A percentile compares a stretch with the other conserved stretches of the same genome.
phyloP scores from a whole-genome alignment of 92 coral and sea anemone genomes.

The Ricordea florida region DNA sequence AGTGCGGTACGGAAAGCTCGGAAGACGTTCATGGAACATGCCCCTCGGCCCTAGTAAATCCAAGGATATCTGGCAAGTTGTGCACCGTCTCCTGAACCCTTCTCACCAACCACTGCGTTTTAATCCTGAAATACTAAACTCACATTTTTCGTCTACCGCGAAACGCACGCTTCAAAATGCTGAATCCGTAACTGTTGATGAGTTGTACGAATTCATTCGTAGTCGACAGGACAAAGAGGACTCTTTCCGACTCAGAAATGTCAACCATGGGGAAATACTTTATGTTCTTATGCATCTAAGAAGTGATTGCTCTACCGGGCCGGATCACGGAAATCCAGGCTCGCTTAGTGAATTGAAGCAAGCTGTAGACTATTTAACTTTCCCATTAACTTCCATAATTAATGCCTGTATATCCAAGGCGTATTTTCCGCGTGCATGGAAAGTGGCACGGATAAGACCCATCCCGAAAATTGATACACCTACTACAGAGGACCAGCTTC shows the following conservation, averaged over 20 bases:
- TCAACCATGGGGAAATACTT: constrained; percentile 20
- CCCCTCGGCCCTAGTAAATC: constrained; percentile 42
- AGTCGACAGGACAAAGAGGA: constrained; percentile 1
- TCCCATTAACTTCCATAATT: no score
- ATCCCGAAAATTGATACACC: constrained; percentile 17
- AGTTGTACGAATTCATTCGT: background rate
- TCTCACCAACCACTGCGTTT: constrained; percentile 35
- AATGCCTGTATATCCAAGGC: no score
- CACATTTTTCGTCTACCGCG: constrained; percentile 36
- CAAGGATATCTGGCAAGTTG: constrained; percentile 36
- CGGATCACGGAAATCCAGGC: no score
- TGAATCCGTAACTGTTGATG: background rate
- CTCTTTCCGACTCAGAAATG: background rate
- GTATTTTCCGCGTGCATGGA: no score
- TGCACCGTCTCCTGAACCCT: constrained; percentile 37
- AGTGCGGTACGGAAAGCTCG: constrained; percentile 32
- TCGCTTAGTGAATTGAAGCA: no score
- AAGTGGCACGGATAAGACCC: no score
- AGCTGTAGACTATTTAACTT: no score
- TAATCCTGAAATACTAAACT: constrained; percentile 30
- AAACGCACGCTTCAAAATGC: constrained; percentile 26
- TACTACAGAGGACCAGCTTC: background rate
- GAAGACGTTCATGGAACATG: constrained; percentile 32
- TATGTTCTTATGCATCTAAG: constrained; percentile 4
- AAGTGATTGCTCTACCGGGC: constrained; percentile 16